A percentile compares a stretch with the other conserved stretches of the same genome.
Conservation (phyloP, 2,113 vertebrate species). For the Oryctolagus cuniculus region mOryCun1.1 NC_091434.1:178239501-178240000, state of each 20-base stretch:
- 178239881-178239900: background rate
- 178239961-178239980: background rate
- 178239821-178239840: background rate
- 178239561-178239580: conserved; percentile 45
- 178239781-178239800: background rate
- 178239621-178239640: background rate
- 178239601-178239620: conserved; percentile 52
- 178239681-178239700: background rate
- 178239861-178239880: background rate
- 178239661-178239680: background rate
- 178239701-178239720: background rate
- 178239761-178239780: background rate
- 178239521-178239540: conserved; percentile 50
- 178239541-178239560: conserved; percentile 53
- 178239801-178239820: background rate
- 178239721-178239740: background rate
- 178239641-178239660: background rate
- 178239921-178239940: background rate
- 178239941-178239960: conserved; percentile 3
- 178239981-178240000: background rate
- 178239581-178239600: conserved; percentile 4
- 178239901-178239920: background rate
- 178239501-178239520: conserved; percentile 66
- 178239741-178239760: background rate
- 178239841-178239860: background rate